Percentiles rank a stretch among this genome's conserved stretches.
Evolutionary conservation across 2,888 invertebrate genomes (phyloP).

Genomic region (Teleogryllus oceanicus): DNA sequence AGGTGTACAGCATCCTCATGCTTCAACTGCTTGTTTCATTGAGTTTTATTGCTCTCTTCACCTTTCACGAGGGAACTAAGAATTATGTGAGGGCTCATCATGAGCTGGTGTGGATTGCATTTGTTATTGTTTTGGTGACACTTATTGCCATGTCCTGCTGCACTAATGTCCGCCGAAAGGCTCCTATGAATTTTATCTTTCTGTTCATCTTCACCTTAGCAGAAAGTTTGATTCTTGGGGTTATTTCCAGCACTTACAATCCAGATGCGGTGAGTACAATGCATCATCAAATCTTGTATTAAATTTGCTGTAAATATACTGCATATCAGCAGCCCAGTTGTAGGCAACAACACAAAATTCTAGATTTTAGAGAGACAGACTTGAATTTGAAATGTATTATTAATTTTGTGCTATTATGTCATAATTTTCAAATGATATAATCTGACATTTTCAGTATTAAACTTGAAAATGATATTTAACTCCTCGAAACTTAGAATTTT

Average conservation of each 20-base stretch:
- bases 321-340: no score
- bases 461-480: no score
- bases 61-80: constrained; percentile 62
- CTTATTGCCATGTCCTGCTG: constrained; percentile 86
- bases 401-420: no score
- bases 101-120: constrained; percentile 64
- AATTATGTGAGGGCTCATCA: constrained; percentile 56
- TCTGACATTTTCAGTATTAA: no score
- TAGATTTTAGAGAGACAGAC: no score
- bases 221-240: constrained; percentile 76
- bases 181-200: constrained; percentile 86
- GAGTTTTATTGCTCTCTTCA: constrained; percentile 71
- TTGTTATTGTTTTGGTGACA: constrained; percentile 66
- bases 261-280: constrained; percentile 57
- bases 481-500: no score
- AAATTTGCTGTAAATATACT: no score
- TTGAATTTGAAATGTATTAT: no score
- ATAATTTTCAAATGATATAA: no score
- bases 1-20: constrained; percentile 80
- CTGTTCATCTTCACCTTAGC: constrained; percentile 81
- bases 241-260: constrained; percentile 62
- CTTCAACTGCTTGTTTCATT: constrained; percentile 77
- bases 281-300: no score
- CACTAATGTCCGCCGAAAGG: constrained; percentile 72
- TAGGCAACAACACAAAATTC: no score